Percentiles rank a stretch among this genome's conserved stretches.
Conservation (phyloP, 2,888 invertebrate species). For the Drosophila suboccidentalis region DNA sequence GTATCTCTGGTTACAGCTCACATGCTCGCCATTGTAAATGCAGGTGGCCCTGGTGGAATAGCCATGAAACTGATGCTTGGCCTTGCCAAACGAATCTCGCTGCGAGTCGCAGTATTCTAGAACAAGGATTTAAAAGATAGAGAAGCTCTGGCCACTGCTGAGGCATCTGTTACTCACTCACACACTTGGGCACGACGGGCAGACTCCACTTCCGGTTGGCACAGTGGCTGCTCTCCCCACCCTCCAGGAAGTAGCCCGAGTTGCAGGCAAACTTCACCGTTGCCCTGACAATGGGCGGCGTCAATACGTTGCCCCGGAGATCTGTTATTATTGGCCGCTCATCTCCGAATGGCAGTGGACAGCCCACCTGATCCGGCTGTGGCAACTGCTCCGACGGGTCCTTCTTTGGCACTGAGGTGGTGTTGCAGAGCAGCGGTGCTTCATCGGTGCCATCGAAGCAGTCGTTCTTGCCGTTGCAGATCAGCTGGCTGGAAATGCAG, state of each 20-base stretch:
- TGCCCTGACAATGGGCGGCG: slow-evolving; percentile 45
- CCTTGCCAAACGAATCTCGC: slow-evolving; percentile 25
- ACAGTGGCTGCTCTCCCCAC: slow-evolving; percentile 47
- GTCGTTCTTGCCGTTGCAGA: slow-evolving; percentile 52
- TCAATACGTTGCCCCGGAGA: slow-evolving; percentile 21
- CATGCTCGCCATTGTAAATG: slow-evolving; percentile 44
- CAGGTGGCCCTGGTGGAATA: slow-evolving; percentile 64
- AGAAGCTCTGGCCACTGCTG: too few relatives aligned
- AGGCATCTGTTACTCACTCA: slow-evolving; percentile 56
- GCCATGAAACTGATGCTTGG: slow-evolving; percentile 46
- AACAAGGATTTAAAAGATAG: not conserved
- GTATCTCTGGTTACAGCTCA: slow-evolving; percentile 46
- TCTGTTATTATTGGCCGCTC: slow-evolving; percentile 61
- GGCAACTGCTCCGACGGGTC: not conserved
- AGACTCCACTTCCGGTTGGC: slow-evolving; percentile 59
- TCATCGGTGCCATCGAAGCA: slow-evolving; percentile 68
- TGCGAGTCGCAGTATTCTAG: slow-evolving; percentile 59
- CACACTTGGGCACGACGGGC: slow-evolving; percentile 59
- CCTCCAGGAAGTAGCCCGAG: slow-evolving; percentile 48
- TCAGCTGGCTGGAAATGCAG: slow-evolving; percentile 48
- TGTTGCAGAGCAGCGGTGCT: slow-evolving; percentile 66
- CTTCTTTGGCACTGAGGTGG: slow-evolving; percentile 35
- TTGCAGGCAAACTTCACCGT: slow-evolving; percentile 60
- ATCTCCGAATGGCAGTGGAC: slow-evolving; percentile 50
- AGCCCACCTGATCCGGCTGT: slow-evolving; percentile 35